Base-by-base conservation (phyloP, 2,797 vertebrate genomes). In the Artibeus jamaicensis region DNA sequence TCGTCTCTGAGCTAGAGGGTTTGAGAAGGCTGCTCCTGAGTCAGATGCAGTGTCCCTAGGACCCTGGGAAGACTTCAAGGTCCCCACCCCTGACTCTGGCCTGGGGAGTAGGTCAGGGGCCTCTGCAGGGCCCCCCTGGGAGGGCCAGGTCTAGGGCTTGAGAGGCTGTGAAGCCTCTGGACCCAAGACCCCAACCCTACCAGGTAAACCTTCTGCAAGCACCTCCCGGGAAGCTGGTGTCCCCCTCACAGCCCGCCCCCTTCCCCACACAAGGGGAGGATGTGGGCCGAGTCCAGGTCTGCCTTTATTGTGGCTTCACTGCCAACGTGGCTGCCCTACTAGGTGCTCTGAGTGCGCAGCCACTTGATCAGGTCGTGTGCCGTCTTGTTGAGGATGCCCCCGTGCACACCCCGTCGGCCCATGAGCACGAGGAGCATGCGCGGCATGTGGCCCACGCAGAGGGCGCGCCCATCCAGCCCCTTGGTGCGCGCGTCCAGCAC, bases 331-430 rank as follows among this genome's bases (percentile, higher is more conserved):
- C 62, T 24, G 42, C 22, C 22, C 24, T 3, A 42, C 62, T 97
- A 97, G 59, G 95, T 96, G 77, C 97, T 93, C 79, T 95, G 95
- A 9, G 24, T 37, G 79, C 94, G 86, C 96, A 98, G 91, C 87
- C 88, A 92, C 11, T 92, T 88, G 95, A 97, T 98, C 94, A 98
- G 95, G 84, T 98, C 84, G 78, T 97, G 97, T 57, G 94, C 86
- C 0, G 96, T 98, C 93, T 97, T 98, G 92, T 98, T 98, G 82
- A 98, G 97, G 29, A 97, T 15, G 79, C 97, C 97, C 37, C 98
- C 97, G 0, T 97, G 97, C 85, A 98, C 95, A 9, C 98, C 98
- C 6, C 96, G 98, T 70, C 98, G 97, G 59, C 97, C 97, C 94
- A 97, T 95, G 57, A 98, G 93, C 97, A 98, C 98, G 12, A 98